These are phyloP conservation scores for Rutilus rutilus DNA, from an alignment of 2,113 vertebrate genomes.

Conservation along the genomic window DNA sequence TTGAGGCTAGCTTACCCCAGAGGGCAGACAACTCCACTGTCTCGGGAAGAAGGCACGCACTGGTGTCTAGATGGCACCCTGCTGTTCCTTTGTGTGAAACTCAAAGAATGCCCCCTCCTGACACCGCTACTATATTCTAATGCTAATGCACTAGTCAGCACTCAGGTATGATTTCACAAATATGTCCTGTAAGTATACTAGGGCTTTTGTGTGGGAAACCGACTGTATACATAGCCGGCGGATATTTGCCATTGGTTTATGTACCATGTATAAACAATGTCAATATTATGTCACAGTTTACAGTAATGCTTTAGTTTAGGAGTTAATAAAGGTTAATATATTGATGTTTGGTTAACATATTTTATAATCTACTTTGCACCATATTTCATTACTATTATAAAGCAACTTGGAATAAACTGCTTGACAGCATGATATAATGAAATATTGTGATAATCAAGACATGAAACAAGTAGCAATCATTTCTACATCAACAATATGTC, in stretches of 20 bases:
- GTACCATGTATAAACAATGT: not conserved
- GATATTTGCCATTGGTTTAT: conserved; percentile 1
- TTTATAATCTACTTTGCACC: not conserved
- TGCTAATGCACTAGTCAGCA: conserved; percentile 47
- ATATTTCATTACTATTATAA: conserved; percentile 6
- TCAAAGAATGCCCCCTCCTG: conserved; percentile 42
- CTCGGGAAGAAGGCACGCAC: conserved; percentile 41
- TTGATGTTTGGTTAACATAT: not conserved
- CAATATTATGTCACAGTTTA: not conserved
- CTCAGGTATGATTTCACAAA: conserved; percentile 47
- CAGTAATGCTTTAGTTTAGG: not conserved
- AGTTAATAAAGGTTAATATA: not conserved
- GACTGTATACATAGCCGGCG: not conserved
- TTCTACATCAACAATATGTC: not conserved
- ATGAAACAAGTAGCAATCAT: conserved; percentile 8
- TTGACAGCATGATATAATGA: conserved; percentile 1
- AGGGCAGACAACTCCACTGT: conserved; percentile 45
- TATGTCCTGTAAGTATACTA: not conserved
- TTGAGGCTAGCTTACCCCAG: conserved; percentile 32
- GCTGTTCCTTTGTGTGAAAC: conserved; percentile 49
- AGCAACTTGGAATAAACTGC: not conserved
- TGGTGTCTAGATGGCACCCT: conserved; percentile 36
- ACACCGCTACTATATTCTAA: conserved; percentile 49
- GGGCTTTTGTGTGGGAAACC: not conserved
- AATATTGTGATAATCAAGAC: conserved; percentile 8